Evolutionary conservation across 2,113 vertebrate species (phyloP).

Genomic region (Tragulus kanchil): DNA sequence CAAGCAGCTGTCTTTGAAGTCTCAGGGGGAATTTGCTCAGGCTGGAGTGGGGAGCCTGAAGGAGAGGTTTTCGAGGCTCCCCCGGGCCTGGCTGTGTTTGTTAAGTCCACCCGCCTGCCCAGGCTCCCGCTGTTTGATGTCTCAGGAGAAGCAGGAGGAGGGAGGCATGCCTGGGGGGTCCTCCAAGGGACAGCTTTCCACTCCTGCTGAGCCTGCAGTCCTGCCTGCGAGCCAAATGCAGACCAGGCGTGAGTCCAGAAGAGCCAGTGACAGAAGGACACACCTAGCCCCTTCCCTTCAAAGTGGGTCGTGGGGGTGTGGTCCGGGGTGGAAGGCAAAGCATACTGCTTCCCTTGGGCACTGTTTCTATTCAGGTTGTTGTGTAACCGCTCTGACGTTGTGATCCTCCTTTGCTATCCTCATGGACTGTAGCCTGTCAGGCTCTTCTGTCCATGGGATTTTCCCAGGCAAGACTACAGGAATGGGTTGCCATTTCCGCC

Average conservation of each 20-base stretch:
- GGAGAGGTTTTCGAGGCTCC: constrained; percentile 59
- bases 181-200: neutral
- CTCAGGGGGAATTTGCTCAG: constrained; percentile 61
- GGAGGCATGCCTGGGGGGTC: neutral
- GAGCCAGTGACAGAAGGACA: neutral
- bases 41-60: constrained; percentile 58
- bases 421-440: neutral
- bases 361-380: neutral
- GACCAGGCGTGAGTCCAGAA: neutral
- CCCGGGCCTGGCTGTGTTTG: constrained; percentile 68
- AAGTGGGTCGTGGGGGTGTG: neutral
- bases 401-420: neutral
- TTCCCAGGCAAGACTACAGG: neutral
- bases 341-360: neutral
- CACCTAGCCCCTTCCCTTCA: neutral
- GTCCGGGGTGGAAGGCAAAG: neutral
- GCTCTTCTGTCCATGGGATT: neutral
- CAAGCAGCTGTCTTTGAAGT: constrained; percentile 81
- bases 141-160: neutral
- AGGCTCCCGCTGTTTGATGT: constrained; percentile 69
- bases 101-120: constrained; percentile 21
- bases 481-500: neutral
- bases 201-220: neutral
- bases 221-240: neutral
- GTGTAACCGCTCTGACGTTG: neutral